Conservation (phyloP, 1,140 invertebrate species). For the Zaprionus ghesquierei region DNA sequence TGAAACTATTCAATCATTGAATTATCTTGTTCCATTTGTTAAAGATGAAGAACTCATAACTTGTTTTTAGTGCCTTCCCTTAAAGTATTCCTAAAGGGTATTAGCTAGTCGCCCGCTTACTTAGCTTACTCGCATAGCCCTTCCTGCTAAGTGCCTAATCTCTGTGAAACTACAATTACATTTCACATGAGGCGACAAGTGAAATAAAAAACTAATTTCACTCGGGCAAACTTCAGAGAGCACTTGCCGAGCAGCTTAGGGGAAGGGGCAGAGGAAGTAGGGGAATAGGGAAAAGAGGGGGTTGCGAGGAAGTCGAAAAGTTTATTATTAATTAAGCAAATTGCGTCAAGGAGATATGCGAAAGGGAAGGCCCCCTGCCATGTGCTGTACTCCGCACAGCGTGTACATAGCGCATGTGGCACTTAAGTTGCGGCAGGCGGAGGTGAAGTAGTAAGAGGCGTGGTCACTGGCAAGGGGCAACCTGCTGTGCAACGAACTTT, state of each 20-base stretch:
- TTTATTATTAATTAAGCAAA: constrained; percentile 76
- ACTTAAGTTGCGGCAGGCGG: constrained; percentile 27
- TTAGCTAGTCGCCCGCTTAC: neutral
- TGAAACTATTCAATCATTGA: too few relatives aligned
- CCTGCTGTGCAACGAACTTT: constrained; percentile 20
- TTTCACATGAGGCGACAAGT: constrained; percentile 9
- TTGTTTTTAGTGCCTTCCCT: too few relatives aligned
- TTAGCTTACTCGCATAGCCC: neutral
- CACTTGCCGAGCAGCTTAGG: constrained; percentile 14
- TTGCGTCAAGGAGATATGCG: constrained; percentile 63
- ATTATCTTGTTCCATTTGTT: too few relatives aligned
- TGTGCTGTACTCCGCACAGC: too few relatives aligned
- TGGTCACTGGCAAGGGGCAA: neutral
- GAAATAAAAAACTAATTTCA: constrained; percentile 38
- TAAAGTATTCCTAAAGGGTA: neutral
- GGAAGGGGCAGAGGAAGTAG: too few relatives aligned
- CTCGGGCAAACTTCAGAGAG: constrained; percentile 33
- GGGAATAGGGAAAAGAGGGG: neutral
- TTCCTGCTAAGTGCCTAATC: neutral
- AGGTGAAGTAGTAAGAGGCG: neutral
- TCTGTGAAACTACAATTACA: constrained; percentile 4
- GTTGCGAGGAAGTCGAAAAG: constrained; percentile 29
- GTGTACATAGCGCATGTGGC: constrained; percentile 39
- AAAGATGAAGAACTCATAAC: too few relatives aligned
- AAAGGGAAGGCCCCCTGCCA: constrained; percentile 19